These are phyloP conservation scores for Megaceryle alcyon DNA, from an alignment of 2,797 vertebrate species.

Conservation along the genomic window DNA sequence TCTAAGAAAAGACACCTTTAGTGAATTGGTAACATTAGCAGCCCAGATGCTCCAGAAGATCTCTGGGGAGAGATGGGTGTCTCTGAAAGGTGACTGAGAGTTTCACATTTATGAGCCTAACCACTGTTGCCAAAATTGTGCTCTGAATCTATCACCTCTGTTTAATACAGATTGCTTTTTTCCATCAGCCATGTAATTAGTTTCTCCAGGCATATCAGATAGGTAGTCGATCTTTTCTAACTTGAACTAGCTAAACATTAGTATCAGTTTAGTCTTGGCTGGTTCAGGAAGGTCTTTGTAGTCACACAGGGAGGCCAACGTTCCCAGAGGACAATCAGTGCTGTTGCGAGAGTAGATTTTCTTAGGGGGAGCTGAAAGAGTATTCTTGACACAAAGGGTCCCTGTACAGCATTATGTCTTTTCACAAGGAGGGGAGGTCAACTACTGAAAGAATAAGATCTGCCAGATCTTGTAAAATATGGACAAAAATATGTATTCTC, in stretches of 20 bases:
- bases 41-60: neutral
- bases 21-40: neutral
- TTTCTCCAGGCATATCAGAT: neutral
- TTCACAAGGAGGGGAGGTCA: constrained; percentile 15
- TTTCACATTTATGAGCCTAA: neutral
- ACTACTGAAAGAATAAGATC: constrained; percentile 46
- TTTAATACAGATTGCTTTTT: neutral
- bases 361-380: neutral
- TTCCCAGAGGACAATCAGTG: neutral
- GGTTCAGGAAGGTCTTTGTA: neutral
- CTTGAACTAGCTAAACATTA: neutral
- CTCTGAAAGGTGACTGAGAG: neutral
- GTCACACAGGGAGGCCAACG: neutral
- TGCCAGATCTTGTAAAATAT: constrained; percentile 3
- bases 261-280: neutral
- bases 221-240: neutral
- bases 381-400: neutral
- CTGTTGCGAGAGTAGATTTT: neutral
- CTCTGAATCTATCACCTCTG: neutral
- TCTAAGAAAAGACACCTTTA: neutral
- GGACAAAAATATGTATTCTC: constrained; percentile 51
- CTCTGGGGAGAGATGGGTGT: neutral
- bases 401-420: neutral
- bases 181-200: neutral
- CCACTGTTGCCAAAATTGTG: neutral